Evolutionary conservation across 1,140 invertebrate genomes (phyloP).

Genomic region (Apis laboriosa): DNA sequence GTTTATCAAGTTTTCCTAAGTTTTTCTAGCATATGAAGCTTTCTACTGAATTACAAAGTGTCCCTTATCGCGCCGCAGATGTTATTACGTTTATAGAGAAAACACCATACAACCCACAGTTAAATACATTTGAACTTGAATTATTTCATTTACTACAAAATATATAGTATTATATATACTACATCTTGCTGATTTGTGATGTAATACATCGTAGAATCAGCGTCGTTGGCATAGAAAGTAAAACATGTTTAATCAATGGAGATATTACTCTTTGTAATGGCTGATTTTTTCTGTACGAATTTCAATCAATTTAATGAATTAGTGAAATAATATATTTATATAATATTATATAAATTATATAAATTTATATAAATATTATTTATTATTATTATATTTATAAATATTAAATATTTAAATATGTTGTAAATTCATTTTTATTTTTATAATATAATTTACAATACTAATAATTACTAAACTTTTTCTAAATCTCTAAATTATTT

Average conservation of each 20-base stretch:
- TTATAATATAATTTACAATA: not conserved
- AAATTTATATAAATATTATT: no score
- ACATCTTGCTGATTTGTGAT: slow-evolving; percentile 33
- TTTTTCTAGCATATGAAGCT: slow-evolving; percentile 28
- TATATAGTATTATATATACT: slow-evolving; percentile 17
- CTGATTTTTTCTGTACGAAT: slow-evolving; percentile 17
- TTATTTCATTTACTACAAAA: slow-evolving; percentile 20
- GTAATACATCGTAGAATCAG: slow-evolving; percentile 28
- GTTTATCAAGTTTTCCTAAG: slow-evolving; percentile 26
- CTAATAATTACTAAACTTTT: slow-evolving; percentile 12
- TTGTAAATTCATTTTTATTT: not conserved
- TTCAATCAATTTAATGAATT: not conserved
- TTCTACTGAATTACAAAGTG: slow-evolving; percentile 12
- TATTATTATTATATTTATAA: no score
- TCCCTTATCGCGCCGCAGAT: slow-evolving; percentile 25
- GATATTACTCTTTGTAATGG: slow-evolving; percentile 36
- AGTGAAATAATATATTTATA: not conserved
- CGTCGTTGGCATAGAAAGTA: slow-evolving; percentile 55
- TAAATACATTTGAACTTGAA: slow-evolving; percentile 7
- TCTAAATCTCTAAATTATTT: not conserved
- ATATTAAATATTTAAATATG: no score
- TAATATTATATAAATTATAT: no score
- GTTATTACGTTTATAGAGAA: slow-evolving; percentile 35
- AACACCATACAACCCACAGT: slow-evolving; percentile 5
- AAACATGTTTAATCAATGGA: slow-evolving; percentile 60